Evolutionary conservation across 2,888 invertebrate species (phyloP).

Genomic region (Dryomyza anilis): DNA sequence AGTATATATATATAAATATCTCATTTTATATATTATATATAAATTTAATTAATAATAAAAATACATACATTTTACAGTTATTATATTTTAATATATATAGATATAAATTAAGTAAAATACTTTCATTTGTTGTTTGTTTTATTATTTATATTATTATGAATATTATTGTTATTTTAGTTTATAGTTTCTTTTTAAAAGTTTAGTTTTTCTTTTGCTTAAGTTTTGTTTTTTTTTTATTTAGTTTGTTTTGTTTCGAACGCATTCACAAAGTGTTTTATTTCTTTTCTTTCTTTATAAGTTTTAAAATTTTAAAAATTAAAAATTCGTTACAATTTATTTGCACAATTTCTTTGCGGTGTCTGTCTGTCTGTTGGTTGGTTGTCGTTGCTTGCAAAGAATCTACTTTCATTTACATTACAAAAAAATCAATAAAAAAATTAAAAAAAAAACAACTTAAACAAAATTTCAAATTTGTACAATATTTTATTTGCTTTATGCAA

Average conservation of each 20-base stretch:
- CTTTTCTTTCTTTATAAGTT: too few species aligned
- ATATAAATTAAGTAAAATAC: conserved; percentile 37
- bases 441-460: too few species aligned
- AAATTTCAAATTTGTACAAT: too few species aligned
- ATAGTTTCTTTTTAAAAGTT: background rate
- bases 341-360: too few species aligned
- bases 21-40: background rate
- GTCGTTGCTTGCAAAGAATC: too few species aligned
- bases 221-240: background rate
- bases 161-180: background rate
- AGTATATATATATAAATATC: conserved; percentile 9
- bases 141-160: conserved; percentile 1
- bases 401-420: too few species aligned
- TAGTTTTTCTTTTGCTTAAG: background rate
- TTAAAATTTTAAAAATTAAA: too few species aligned
- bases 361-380: too few species aligned
- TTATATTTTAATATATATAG: background rate
- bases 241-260: background rate
- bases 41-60: conserved; percentile 19
- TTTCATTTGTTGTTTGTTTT: conserved; percentile 19
- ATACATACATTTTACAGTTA: conserved; percentile 17
- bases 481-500: background rate
- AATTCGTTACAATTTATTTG: too few species aligned
- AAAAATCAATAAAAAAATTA: too few species aligned
- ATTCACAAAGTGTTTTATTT: background rate